Evolutionary conservation across 2,797 vertebrate genomes (phyloP).

Genomic region (Sebastes taczanowskii): DNA sequence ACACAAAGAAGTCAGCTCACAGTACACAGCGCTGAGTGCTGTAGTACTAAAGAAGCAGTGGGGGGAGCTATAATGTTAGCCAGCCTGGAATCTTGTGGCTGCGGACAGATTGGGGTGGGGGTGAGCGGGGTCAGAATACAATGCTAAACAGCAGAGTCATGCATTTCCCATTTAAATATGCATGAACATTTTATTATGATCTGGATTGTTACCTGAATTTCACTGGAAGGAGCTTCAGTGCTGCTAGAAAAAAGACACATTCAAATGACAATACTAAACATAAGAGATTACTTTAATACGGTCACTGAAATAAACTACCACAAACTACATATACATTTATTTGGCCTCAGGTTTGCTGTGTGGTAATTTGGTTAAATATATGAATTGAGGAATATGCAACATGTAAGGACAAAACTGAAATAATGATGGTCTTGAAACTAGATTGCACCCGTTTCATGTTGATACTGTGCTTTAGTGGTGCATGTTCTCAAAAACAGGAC

Average conservation of each 20-base stretch:
- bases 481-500: not conserved
- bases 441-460: not conserved
- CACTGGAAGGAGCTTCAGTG: not conserved
- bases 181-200: conserved; percentile 1
- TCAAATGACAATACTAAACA: not conserved
- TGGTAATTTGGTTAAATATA: not conserved
- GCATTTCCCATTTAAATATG: not conserved
- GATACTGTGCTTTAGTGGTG: not conserved
- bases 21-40: not conserved
- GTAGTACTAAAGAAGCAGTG: conserved; percentile 13
- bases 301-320: not conserved
- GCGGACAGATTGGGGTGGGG: not conserved
- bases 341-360: not conserved
- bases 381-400: not conserved
- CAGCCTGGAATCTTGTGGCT: not conserved
- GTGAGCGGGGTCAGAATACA: not conserved
- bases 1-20: not conserved
- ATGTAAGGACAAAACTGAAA: not conserved
- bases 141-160: not conserved
- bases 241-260: not conserved
- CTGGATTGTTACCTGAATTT: not conserved
- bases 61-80: conserved; percentile 37
- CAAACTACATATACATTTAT: not conserved
- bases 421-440: not conserved
- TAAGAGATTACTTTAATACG: not conserved